Percentiles rank a stretch among this genome's conserved stretches.
phyloP scores from a whole-genome alignment of 2,797 vertebrate genomes.

The Chaenodraco wilsoni region DNA sequence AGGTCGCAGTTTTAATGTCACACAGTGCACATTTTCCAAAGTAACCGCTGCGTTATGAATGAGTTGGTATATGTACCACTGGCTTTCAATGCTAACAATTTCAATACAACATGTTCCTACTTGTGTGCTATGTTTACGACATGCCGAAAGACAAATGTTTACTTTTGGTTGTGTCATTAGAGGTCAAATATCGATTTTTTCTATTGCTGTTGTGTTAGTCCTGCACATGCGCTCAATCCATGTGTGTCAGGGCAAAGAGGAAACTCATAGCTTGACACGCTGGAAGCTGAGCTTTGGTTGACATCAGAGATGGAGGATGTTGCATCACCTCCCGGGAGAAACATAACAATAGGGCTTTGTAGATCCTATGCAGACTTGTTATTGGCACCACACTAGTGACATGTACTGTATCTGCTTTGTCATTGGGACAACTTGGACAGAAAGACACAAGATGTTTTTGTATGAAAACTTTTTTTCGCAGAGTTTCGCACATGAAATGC shows the following conservation, averaged over 20 bases:
- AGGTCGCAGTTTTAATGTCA: conserved; percentile 10
- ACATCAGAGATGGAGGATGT: conserved; percentile 25
- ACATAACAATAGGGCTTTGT: conserved; percentile 41
- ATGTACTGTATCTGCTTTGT: conserved; percentile 13
- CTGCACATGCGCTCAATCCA: conserved; percentile 10
- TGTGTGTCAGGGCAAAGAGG: conserved; percentile 28
- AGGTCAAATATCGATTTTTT: background rate
- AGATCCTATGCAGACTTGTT: conserved; percentile 17
- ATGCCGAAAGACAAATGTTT: background rate
- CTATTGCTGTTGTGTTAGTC: background rate
- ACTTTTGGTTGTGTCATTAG: background rate
- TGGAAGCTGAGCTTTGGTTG: conserved; percentile 31
- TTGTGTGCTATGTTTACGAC: background rate
- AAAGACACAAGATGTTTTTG: background rate
- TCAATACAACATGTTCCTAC: background rate
- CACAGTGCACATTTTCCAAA: background rate
- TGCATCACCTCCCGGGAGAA: conserved; percentile 25
- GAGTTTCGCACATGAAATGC: background rate
- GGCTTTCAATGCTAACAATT: background rate
- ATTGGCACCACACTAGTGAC: background rate
- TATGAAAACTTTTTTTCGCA: background rate
- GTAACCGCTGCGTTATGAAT: background rate
- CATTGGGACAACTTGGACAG: background rate
- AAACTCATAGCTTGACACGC: conserved; percentile 14
- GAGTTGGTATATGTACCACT: background rate